Evolutionary conservation across 2,888 invertebrate genomes (phyloP), one percentile per base, ranked within the genome.

Genomic region (Pimpla rufipes): DNA sequence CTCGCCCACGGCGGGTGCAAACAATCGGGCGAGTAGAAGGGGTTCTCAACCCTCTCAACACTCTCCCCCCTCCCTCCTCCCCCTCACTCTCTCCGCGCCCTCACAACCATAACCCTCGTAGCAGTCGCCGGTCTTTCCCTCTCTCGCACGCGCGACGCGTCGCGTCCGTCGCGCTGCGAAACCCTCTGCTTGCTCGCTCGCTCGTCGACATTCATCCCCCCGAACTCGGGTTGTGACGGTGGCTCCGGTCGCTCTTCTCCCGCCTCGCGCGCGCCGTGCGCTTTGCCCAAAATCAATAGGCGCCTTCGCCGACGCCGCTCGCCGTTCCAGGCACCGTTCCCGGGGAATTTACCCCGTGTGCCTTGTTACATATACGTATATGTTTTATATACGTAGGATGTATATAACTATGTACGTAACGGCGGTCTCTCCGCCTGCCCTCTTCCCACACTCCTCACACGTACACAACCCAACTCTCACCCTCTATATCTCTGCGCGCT

Each of bases 271-370:
- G 76, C 75, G 86, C 85, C 70, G 81, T 82, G 76, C 75, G 86
- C 85, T 88, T 86, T 84, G 78, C 86, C 88, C 87, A 87, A 89
- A 89, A 90, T 90, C 88, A 88, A 89, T 89, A 90, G 79, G 76
- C 74, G 82, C 76, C 75, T 76, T 76, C 75, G 75, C 62, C 77
- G 77, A 83, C 83, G 77, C 18, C 75, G 73, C 47, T 74, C 73
- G 80, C 80, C 80, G 80, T 83, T 80, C 83, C 83, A 80, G 79
- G 83, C 83, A 80, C 83, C 77, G 73, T 77, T 77, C 83, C 83
- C 83, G 73, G 83, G 83, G 77, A 80, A 83, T 80, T 73, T 64
- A 70, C 66, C 83, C 79, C 79, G 73, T 76, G 59, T 29, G 50
- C 47, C 35, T 66, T 59, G n/a, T n/a, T 21, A 37, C 13, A 66